Evolutionary conservation across 37 sponge, comb jelly and placozoan species (phyloP).

Genomic region (Hormiphora californensis): DNA sequence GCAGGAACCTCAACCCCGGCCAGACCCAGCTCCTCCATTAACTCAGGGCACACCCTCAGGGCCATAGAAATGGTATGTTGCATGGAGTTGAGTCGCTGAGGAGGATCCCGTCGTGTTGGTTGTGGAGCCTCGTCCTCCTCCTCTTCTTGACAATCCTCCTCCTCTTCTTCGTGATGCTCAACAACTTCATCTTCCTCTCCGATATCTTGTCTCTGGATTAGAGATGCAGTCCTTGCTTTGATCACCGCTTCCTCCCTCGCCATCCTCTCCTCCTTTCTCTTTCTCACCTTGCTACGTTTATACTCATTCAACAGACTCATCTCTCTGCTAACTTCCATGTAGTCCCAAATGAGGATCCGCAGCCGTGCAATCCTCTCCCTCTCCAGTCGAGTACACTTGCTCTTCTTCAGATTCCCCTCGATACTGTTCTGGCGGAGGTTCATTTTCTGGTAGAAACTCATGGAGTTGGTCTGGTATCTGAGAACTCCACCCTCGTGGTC

Average conservation of each 20-base stretch:
- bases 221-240: no score
- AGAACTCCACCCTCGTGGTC: slow-evolving; percentile 15
- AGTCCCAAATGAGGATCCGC: background rate
- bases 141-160: background rate
- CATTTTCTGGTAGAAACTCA: slow-evolving; percentile 40
- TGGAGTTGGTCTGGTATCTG: background rate
- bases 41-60: background rate
- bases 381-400: background rate
- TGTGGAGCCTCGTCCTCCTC: no score
- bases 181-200: background rate
- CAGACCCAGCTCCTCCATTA: slow-evolving; percentile 15
- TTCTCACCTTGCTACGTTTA: background rate
- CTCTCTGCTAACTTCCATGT: background rate
- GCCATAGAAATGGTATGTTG: no score
- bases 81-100: background rate
- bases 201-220: no score
- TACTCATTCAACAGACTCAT: background rate
- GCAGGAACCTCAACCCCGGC: slow-evolving; percentile 1
- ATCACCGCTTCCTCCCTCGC: slow-evolving; percentile 4
- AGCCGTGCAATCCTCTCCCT: background rate
- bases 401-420: background rate
- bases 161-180: background rate
- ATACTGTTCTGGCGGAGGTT: slow-evolving; percentile 20
- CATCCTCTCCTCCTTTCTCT: background rate
- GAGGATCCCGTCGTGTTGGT: background rate